Base-by-base conservation (phyloP, 2,797 vertebrate species). In the Threskiornis aethiopicus region DNA sequence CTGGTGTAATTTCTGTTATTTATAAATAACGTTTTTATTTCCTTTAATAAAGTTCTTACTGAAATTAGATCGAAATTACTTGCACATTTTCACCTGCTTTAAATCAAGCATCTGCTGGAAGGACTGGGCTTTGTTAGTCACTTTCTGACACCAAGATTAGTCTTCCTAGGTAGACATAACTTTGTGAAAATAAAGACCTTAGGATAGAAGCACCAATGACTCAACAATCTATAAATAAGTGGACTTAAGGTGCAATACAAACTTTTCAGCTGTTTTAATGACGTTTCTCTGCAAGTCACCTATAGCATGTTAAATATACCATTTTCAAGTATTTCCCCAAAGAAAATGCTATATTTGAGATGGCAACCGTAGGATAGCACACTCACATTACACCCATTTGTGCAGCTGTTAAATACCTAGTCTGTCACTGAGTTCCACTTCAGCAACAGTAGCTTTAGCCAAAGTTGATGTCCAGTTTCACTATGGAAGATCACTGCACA, bases 381-480 rank as follows among this genome's bases (percentile, higher is more conserved):
- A 90, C 64, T 95, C 95, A 51, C 67, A 95, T 98, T 97, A 95
- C 96, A 97, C 31, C 91, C 82, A 93, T 95, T 78, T 80, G 82
- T 93, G 96, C 97, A 98, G 98, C 98, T 98, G 98, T 98, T 96
- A 72, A 89, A 90, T 82, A 96, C 89, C 86, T 93, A 76, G 42
- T 95, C 89, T 90, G 93, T 88, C 83, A 92, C 89, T 37, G 95
- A 95, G 97, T 95, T 98, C 95, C 84, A 90, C 97, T 97, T 97
- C 97, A 97, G 94, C 85, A 95, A 92, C 91, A 77, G 95, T 91
- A 97, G 98, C 97, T 92, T 94, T 93, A 98, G 97, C 91, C 94
- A 97, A 98, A 98, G 96, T 93, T 94, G 94, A 97, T 97, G 97
- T 97, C 94, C 97, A 92, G 91, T 92, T 84, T 71, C 24, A 84